phyloP scores from a whole-genome alignment of 2,113 vertebrate genomes.

The Terrapene triunguis region DNA sequence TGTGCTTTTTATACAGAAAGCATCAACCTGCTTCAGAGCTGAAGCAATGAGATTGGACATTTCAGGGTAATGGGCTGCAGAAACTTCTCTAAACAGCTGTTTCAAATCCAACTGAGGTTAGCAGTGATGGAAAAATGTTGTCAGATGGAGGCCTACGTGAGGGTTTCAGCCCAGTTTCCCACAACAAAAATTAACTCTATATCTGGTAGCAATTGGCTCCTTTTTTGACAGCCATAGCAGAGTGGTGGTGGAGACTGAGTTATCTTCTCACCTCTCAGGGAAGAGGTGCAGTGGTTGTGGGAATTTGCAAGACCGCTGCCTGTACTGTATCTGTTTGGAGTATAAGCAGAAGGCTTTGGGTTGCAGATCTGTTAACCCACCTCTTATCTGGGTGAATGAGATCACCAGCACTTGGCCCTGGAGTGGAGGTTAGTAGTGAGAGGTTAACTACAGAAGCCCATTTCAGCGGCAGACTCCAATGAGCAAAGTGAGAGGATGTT shows the following conservation, averaged over 20 bases:
- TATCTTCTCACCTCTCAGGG: neutral
- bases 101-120: neutral
- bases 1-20: neutral
- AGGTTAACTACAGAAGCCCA: no score
- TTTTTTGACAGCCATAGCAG: neutral
- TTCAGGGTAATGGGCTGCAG: neutral
- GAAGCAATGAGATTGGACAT: neutral
- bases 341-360: no score
- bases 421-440: no score
- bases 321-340: no score
- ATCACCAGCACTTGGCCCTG: no score
- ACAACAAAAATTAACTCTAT: neutral
- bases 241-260: neutral
- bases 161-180: neutral
- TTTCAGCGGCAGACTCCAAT: no score
- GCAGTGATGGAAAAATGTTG: neutral
- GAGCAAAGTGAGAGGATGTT: no score
- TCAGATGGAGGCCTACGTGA: neutral
- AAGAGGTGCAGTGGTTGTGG: neutral
- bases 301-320: neutral
- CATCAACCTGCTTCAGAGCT: neutral
- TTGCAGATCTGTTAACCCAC: no score
- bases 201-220: neutral
- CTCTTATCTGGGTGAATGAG: no score
- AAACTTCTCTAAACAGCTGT: neutral